These are phyloP conservation scores for Campoplex capitator DNA, from an alignment of 2,888 invertebrate genomes.

Conservation along the genomic window DNA sequence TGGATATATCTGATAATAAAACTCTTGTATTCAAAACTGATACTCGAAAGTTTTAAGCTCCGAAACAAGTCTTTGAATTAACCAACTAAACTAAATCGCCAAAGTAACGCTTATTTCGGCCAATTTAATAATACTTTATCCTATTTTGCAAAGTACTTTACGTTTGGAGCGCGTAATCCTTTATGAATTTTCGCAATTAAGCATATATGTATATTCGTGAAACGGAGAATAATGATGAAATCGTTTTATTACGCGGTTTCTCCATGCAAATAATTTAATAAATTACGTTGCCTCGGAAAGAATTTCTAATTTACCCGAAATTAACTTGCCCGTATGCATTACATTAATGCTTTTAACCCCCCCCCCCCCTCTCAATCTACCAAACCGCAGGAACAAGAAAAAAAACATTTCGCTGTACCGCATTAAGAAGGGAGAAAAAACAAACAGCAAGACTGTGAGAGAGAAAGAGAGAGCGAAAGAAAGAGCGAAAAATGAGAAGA, in stretches of 20 bases:
- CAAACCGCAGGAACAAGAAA: constrained; percentile 29
- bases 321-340: constrained; percentile 35
- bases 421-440: constrained; percentile 13
- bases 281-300: constrained; percentile 37
- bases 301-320: constrained; percentile 55
- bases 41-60: background rate
- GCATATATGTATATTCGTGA: background rate
- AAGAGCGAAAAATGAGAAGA: constrained; percentile 20
- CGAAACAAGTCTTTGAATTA: background rate
- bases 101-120: background rate
- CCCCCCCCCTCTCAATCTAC: constrained; percentile 27
- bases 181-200: background rate
- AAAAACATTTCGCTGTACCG: constrained; percentile 17
- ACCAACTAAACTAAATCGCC: background rate
- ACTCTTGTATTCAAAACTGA: background rate
- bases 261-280: constrained; percentile 49
- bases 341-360: constrained; percentile 25
- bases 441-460: background rate
- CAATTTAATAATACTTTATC: background rate
- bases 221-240: constrained; percentile 19
- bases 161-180: background rate
- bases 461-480: background rate
- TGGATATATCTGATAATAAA: background rate
- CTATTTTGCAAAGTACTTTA: background rate
- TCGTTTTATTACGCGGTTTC: constrained; percentile 46